phyloP scores from a whole-genome alignment of 2,113 vertebrate species.

The Gymnobelideus leadbeateri region DNA sequence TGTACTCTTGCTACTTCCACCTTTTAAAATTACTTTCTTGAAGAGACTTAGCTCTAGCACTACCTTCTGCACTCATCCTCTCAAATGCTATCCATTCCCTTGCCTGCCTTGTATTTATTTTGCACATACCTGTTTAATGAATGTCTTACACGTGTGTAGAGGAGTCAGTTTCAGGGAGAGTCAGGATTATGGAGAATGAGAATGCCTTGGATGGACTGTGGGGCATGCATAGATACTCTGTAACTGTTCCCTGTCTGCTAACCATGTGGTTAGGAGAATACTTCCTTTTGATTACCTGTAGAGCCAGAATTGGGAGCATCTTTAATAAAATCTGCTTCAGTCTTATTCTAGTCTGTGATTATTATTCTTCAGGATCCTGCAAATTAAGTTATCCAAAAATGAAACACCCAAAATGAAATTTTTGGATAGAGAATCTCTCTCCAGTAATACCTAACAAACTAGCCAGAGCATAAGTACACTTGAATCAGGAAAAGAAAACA shows the following conservation, averaged over 20 bases:
- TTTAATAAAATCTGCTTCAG: background rate
- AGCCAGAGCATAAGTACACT: background rate
- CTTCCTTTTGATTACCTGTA: background rate
- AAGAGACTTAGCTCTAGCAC: background rate
- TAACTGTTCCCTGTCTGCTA: background rate
- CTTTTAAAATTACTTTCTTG: background rate
- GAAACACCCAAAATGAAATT: background rate
- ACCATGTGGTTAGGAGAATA: background rate
- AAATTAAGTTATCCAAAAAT: background rate
- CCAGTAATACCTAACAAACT: background rate
- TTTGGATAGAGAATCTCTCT: background rate
- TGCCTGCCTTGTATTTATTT: background rate
- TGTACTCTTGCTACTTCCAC: background rate
- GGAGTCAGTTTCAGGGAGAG: background rate
- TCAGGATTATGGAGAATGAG: background rate
- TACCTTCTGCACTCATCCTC: background rate
- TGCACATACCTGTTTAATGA: background rate
- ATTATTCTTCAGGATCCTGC: background rate
- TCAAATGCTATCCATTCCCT: no score
- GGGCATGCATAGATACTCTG: background rate
- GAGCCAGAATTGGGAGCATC: background rate
- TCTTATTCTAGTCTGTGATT: background rate
- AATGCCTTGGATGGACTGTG: no score
- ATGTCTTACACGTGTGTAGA: background rate
- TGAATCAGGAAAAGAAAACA: background rate